Conservation (phyloP, 2,113 vertebrate genomes). For the Pterocles gutturalis region DNA sequence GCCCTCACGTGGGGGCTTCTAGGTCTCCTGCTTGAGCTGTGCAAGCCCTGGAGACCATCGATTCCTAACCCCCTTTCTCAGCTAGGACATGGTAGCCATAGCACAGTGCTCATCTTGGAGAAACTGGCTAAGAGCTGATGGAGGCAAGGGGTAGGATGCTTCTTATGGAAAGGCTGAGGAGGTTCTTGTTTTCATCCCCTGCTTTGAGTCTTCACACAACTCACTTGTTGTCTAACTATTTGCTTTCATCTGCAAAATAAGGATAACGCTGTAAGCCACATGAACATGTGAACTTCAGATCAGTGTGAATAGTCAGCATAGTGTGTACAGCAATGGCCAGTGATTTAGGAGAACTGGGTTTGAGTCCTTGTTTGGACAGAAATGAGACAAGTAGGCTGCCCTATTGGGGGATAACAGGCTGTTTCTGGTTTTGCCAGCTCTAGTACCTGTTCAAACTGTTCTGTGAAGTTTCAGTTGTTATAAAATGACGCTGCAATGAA, state of each 20-base stretch:
- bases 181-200: neutral
- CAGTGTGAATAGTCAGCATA: neutral
- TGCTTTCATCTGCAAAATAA: neutral
- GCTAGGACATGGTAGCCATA: neutral
- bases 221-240: neutral
- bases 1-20: fast-evolving
- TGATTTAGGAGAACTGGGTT: neutral
- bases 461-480: neutral
- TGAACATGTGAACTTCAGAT: neutral
- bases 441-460: neutral
- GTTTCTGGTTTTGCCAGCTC: neutral
- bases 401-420: neutral
- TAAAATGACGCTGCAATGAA: neutral
- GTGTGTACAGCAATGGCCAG: neutral
- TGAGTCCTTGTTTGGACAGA: neutral
- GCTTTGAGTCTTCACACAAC: neutral
- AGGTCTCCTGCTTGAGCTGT: neutral
- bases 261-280: neutral
- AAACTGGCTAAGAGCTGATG: fast-evolving
- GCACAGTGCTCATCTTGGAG: neutral
- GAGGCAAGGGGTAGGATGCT: neutral
- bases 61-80: neutral
- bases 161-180: neutral
- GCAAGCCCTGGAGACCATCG: neutral
- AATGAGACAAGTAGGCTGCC: neutral